Conservation (phyloP, 2,113 vertebrate species). For the Sula dactylatra region DNA sequence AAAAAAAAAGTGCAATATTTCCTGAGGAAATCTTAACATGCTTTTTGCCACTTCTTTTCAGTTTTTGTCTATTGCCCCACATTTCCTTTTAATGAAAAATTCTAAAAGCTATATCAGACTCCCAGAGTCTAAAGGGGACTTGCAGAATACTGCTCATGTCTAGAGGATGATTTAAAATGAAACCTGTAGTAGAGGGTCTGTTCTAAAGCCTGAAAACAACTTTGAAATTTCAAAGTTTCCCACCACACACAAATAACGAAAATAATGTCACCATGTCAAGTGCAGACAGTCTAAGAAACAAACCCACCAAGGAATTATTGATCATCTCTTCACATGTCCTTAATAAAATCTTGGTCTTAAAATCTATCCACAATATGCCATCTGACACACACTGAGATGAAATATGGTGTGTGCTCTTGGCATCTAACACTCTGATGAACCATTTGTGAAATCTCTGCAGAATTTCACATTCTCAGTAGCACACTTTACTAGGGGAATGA, state of each 20-base stretch:
- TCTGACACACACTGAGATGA: slow-evolving; percentile 37
- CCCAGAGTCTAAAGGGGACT: neutral
- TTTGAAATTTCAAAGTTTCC: slow-evolving; percentile 3
- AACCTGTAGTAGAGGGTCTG: neutral
- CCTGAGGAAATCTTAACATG: neutral
- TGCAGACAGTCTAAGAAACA: slow-evolving; percentile 4
- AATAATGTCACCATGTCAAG: slow-evolving; percentile 3
- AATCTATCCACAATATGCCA: neutral
- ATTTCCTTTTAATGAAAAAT: neutral
- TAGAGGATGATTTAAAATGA: neutral
- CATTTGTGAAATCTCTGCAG: slow-evolving; percentile 19
- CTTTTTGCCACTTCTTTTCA: neutral
- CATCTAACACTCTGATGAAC: neutral
- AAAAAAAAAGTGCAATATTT: neutral
- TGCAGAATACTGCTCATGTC: neutral
- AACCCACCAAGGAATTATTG: neutral
- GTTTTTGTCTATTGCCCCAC: neutral
- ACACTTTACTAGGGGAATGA: neutral
- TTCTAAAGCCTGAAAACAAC: neutral
- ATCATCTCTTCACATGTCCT: slow-evolving; percentile 34
- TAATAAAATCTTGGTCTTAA: slow-evolving; percentile 47
- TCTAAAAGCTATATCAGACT: neutral
- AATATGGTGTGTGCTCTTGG: slow-evolving; percentile 15
- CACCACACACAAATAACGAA: neutral
- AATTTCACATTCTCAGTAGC: neutral